These are phyloP conservation scores for Noctua comes DNA, from an alignment of 2,888 invertebrate species.

Conservation along the genomic window DNA sequence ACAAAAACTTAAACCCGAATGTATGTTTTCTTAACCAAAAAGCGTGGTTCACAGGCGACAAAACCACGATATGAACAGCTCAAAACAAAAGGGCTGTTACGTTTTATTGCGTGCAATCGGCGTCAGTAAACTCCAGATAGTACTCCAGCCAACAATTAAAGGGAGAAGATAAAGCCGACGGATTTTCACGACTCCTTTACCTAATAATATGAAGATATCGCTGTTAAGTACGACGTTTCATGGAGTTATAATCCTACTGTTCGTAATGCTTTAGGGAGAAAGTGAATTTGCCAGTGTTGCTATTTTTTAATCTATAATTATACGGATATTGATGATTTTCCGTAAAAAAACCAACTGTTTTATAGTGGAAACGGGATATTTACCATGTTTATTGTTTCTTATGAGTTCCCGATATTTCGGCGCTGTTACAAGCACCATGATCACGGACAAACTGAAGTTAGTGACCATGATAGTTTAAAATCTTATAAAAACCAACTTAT, in stretches of 20 bases:
- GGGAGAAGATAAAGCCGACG: conserved; percentile 80
- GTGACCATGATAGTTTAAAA: too few species aligned
- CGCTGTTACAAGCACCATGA: too few species aligned
- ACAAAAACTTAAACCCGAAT: conserved; percentile 27
- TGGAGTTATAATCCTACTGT: conserved; percentile 28
- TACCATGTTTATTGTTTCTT: too few species aligned
- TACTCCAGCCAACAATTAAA: conserved; percentile 86
- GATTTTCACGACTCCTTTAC: conserved; percentile 76
- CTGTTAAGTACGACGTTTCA: conserved; percentile 37
- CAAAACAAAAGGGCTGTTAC: conserved; percentile 83
- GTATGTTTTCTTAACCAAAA: conserved; percentile 69
- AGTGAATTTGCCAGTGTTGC: neutral
- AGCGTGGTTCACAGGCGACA: conserved; percentile 72
- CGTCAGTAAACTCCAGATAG: conserved; percentile 81
- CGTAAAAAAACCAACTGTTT: neutral
- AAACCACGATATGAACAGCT: conserved; percentile 73
- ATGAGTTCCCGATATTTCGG: too few species aligned
- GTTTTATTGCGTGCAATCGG: conserved; percentile 84
- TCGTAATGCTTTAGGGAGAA: neutral
- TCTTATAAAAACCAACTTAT: neutral
- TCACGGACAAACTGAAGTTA: too few species aligned
- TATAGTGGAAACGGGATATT: too few species aligned
- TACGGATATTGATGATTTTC: neutral
- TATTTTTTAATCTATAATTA: neutral
- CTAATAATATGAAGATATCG: conserved; percentile 62